Evolutionary conservation across 2,113 vertebrate species (phyloP).

Genomic region (Calonectris borealis): DNA sequence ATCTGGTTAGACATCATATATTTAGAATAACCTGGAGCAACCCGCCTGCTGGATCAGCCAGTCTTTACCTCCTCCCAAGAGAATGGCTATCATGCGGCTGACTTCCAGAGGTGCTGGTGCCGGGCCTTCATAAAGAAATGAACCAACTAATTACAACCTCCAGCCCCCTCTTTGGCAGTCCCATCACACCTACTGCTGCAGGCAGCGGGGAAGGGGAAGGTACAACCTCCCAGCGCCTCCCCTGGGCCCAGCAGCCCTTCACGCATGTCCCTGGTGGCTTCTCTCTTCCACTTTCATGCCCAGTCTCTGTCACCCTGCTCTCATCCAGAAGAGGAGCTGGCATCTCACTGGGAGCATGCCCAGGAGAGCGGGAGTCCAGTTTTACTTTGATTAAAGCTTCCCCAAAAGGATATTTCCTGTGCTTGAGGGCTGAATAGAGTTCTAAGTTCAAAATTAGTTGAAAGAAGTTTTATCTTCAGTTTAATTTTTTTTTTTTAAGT

Average conservation of each 20-base stretch:
- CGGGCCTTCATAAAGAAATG: neutral
- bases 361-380: neutral
- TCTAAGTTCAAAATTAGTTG: neutral
- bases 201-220: neutral
- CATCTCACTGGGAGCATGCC: neutral
- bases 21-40: neutral
- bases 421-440: neutral
- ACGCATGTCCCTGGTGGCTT: neutral
- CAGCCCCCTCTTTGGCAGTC: neutral
- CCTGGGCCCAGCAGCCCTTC: neutral
- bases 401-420: neutral
- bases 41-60: neutral
- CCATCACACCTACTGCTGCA: accelerated
- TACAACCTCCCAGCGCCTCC: neutral
- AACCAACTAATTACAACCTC: neutral
- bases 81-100: neutral
- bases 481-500: neutral
- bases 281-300: neutral
- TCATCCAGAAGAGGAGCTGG: neutral
- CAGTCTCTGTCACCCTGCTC: neutral
- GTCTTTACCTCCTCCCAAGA: neutral
- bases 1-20: neutral
- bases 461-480: neutral
- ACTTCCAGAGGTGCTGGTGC: neutral
- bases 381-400: neutral